Percentiles rank a stretch among this genome's conserved stretches.
phyloP scores from a whole-genome alignment of 2,113 vertebrate species.

The Isurus oxyrinchus region DNA sequence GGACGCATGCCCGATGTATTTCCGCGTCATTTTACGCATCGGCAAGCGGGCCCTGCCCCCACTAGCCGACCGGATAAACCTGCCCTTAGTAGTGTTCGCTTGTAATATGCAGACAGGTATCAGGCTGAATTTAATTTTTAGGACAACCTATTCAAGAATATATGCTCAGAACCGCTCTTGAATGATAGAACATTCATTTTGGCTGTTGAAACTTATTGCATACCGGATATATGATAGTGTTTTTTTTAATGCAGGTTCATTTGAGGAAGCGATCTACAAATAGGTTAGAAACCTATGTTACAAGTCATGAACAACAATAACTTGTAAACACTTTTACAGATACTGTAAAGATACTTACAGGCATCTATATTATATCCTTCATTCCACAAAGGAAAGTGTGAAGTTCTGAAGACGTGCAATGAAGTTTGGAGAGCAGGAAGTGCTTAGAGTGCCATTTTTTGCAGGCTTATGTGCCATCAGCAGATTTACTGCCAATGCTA shows the following conservation, averaged over 20 bases:
- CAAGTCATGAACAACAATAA: not conserved
- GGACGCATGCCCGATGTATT: no score
- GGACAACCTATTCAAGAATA: not conserved
- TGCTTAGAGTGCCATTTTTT: not conserved
- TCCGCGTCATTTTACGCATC: no score
- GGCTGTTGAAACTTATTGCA: not conserved
- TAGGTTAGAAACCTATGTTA: not conserved
- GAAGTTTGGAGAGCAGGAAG: not conserved
- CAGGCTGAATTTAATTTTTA: not conserved
- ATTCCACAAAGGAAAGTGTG: not conserved
- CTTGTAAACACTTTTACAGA: no score
- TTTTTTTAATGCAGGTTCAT: not conserved
- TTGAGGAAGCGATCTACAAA: not conserved
- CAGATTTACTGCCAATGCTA: not conserved
- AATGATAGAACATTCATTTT: not conserved
- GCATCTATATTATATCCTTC: not conserved
- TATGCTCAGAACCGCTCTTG: not conserved
- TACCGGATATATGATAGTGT: not conserved
- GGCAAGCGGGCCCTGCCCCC: no score
- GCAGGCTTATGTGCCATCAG: constrained; percentile 14
- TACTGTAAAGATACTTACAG: not conserved
- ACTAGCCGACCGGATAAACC: no score
- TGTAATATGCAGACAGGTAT: not conserved
- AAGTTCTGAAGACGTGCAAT: not conserved
- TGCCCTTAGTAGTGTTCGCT: not conserved